A percentile compares a stretch with the other conserved stretches of the same genome.
Conservation (phyloP, 2,113 vertebrate species). For the Chloroceryle aenea region DNA sequence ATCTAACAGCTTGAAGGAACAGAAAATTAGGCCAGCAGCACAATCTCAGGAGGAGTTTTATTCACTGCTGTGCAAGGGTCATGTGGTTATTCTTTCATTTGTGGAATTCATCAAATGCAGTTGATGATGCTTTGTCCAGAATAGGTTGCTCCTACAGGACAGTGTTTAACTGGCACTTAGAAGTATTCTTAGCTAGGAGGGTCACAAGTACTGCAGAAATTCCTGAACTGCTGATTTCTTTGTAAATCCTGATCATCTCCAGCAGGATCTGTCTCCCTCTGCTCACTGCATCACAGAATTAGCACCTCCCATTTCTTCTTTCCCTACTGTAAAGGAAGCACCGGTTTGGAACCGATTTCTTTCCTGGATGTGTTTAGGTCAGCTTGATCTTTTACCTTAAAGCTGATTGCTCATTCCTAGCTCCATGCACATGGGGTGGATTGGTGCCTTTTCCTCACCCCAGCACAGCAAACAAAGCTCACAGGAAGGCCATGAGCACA, state of each 20-base stretch:
- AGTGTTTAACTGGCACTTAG: neutral
- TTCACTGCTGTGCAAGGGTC: rapidly evolving
- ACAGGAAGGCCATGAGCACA: rapidly evolving
- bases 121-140: neutral
- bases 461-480: neutral
- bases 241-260: neutral
- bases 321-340: neutral
- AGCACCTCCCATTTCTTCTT: neutral
- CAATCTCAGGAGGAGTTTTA: neutral
- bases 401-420: neutral
- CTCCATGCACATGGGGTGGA: neutral
- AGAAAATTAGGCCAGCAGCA: neutral
- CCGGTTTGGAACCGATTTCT: neutral
- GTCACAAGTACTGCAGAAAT: neutral
- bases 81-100: neutral
- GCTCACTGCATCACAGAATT: neutral
- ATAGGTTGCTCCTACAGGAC: rapidly evolving
- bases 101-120: too few species aligned
- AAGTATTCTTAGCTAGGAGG: neutral
- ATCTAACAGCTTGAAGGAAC: neutral
- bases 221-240: neutral
- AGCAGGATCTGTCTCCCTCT: neutral
- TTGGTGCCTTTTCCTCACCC: neutral
- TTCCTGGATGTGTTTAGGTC: neutral
- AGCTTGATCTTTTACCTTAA: neutral